Evolutionary conservation across 1,140 invertebrate species (phyloP).

Genomic region (Nephotettix cincticeps): DNA sequence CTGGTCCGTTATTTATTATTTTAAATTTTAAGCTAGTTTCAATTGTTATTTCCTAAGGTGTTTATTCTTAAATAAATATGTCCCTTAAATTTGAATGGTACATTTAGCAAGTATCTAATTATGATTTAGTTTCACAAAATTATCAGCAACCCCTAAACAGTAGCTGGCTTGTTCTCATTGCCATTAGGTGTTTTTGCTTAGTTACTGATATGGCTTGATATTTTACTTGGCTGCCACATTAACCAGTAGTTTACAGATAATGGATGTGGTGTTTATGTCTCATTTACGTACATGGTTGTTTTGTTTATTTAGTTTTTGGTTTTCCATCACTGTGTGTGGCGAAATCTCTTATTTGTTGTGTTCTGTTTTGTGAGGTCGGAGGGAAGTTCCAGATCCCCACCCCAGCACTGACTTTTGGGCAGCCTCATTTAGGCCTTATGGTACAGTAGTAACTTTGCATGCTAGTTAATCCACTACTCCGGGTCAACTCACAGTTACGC

Average conservation of each 20-base stretch:
- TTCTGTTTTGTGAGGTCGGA: slow-evolving; percentile 42
- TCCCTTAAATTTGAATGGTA: no score
- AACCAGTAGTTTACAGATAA: slow-evolving; percentile 3
- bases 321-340: slow-evolving; percentile 29
- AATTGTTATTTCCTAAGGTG: no score
- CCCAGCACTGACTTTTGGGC: slow-evolving; percentile 41
- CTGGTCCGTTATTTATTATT: no score
- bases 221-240: slow-evolving; percentile 24
- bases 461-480: neutral
- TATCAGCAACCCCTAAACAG: neutral
- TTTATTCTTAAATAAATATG: no score
- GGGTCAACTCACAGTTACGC: no score
- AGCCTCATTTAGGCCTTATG: slow-evolving; percentile 36
- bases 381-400: slow-evolving; percentile 40
- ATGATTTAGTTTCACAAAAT: neutral
- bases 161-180: neutral
- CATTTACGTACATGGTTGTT: slow-evolving; percentile 25
- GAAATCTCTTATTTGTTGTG: slow-evolving; percentile 35
- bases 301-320: slow-evolving; percentile 31
- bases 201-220: slow-evolving; percentile 10
- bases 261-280: slow-evolving; percentile 29
- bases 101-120: no score
- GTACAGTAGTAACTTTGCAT: slow-evolving; percentile 31
- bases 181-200: slow-evolving; percentile 3
- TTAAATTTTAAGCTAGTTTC: no score